Percentiles rank a stretch among this genome's conserved stretches.
phyloP scores from a whole-genome alignment of 2,888 invertebrate genomes.

The Hemithea aestivaria region DNA sequence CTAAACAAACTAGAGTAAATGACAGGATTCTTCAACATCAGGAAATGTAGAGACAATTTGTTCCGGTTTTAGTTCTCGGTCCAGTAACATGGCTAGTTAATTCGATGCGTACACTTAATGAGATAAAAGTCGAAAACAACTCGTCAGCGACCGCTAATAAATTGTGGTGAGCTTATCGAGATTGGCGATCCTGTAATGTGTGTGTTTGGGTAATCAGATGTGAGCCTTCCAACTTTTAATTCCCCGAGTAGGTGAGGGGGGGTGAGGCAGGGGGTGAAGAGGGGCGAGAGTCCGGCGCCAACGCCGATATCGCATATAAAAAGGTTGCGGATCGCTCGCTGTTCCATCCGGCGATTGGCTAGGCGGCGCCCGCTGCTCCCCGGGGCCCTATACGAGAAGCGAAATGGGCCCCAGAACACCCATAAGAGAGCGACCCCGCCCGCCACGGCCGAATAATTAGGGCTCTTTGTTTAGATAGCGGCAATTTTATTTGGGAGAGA shows the following conservation, averaged over 20 bases:
- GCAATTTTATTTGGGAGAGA: conserved; percentile 80
- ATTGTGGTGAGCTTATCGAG: conserved; percentile 67
- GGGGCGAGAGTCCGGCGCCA: conserved; percentile 59
- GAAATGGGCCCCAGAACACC: conserved; percentile 84
- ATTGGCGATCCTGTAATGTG: conserved; percentile 67
- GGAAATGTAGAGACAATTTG: conserved; percentile 19
- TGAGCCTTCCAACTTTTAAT: conserved; percentile 73
- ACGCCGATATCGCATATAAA: conserved; percentile 76
- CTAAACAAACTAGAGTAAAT: no score
- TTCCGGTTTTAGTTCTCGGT: conserved; percentile 26
- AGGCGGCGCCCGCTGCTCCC: conserved; percentile 81
- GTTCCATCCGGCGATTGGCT: conserved; percentile 80
- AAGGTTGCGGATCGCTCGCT: conserved; percentile 78
- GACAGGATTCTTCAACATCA: no score
- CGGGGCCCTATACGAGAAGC: conserved; percentile 81
- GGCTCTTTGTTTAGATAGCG: conserved; percentile 81
- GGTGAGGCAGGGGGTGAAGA: conserved; percentile 26
- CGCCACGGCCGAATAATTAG: conserved; percentile 83
- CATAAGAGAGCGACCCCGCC: conserved; percentile 84
- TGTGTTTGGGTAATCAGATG: conserved; percentile 73
- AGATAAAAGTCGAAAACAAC: conserved; percentile 55
- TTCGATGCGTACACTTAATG: conserved; percentile 32
- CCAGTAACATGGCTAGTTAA: conserved; percentile 34
- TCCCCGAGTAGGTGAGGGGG: conserved; percentile 53
- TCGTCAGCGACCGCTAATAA: conserved; percentile 60